Evolutionary conservation across 2,113 vertebrate genomes (phyloP).

Genomic region (Nothobranchius furzeri): DNA sequence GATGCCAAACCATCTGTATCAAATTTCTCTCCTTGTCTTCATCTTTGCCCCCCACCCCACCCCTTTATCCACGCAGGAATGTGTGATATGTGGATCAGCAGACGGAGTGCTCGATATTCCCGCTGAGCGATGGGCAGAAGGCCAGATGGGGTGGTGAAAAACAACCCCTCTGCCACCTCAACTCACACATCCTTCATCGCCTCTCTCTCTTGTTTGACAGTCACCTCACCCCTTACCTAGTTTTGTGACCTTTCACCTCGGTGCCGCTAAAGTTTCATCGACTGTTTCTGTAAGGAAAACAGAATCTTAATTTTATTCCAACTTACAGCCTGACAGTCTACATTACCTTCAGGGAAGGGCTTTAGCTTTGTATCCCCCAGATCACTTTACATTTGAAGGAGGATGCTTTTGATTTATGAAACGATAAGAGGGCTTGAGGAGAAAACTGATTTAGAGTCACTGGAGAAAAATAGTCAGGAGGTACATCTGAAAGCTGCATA

Average conservation of each 20-base stretch:
- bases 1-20: slow-evolving; percentile 42
- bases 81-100: slow-evolving; percentile 75
- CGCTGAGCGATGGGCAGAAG: slow-evolving; percentile 64
- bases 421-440: slow-evolving; percentile 31
- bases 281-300: not conserved
- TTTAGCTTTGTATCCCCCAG: slow-evolving; percentile 2
- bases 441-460: slow-evolving; percentile 22
- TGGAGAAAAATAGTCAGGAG: slow-evolving; percentile 16
- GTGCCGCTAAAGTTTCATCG: not conserved
- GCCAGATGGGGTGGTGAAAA: slow-evolving; percentile 54
- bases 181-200: slow-evolving; percentile 48
- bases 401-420: slow-evolving; percentile 25
- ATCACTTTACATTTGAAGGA: slow-evolving; percentile 32
- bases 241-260: slow-evolving; percentile 26
- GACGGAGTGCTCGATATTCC: slow-evolving; percentile 59
- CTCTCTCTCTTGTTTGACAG: slow-evolving; percentile 3
- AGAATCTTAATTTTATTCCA: not conserved
- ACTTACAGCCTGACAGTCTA: not conserved
- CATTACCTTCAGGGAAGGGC: not conserved
- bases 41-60: slow-evolving; percentile 38
- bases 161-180: slow-evolving; percentile 51
- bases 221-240: slow-evolving; percentile 11
- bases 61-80: slow-evolving; percentile 67
- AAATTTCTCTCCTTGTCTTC: slow-evolving; percentile 39
- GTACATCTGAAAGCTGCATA: slow-evolving; percentile 29